Conservation (phyloP, 2,113 vertebrate genomes). For the Beaufortia kweichowensis region DNA sequence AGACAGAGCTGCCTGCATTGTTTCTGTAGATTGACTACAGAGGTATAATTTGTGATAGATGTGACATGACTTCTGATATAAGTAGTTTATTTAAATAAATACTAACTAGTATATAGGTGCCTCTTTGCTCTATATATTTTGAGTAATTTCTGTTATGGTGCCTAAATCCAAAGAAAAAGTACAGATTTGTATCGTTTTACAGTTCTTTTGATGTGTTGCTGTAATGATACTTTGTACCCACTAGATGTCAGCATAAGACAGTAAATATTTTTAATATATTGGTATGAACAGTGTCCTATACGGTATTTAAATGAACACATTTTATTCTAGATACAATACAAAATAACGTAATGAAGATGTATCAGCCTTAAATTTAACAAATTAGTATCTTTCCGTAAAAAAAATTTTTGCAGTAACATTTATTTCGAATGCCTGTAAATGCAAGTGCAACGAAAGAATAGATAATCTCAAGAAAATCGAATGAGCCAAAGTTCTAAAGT, state of each 20-base stretch:
- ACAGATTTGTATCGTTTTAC: too few relatives aligned
- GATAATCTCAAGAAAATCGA: neutral
- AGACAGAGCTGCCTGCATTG: too few relatives aligned
- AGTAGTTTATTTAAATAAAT: too few relatives aligned
- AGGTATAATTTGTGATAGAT: too few relatives aligned
- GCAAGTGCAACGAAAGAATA: neutral
- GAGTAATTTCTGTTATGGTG: too few relatives aligned
- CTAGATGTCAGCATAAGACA: slow-evolving; percentile 45
- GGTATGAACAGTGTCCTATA: neutral
- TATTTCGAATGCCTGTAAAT: neutral
- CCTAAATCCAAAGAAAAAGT: too few relatives aligned
- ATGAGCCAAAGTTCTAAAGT: neutral
- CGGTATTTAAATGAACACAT: neutral
- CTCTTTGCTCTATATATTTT: too few relatives aligned
- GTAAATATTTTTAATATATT: neutral
- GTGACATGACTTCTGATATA: too few relatives aligned
- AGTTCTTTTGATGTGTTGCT: neutral
- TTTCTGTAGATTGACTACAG: too few relatives aligned
- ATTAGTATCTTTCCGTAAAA: too few relatives aligned
- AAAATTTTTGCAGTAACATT: neutral
- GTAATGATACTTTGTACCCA: slow-evolving; percentile 29
- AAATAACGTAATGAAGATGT: too few relatives aligned
- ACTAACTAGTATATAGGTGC: too few relatives aligned
- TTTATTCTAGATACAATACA: neutral
- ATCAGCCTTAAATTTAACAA: neutral